Evolutionary conservation across 1,140 invertebrate genomes (phyloP).

Genomic region (Drosophila cardini): DNA sequence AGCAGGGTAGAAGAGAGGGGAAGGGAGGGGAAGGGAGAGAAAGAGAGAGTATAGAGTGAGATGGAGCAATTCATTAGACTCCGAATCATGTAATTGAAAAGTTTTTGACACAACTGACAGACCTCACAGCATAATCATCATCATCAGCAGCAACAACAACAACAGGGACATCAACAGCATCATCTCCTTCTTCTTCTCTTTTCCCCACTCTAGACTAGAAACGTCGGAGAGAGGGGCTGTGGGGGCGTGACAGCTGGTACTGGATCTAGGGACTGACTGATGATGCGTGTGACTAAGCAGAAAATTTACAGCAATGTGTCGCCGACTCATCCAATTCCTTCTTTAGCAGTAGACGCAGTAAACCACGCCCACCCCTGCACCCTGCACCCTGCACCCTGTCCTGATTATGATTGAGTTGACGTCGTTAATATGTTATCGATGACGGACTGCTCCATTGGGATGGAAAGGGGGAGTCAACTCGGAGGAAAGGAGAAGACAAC

Average conservation of each 20-base stretch:
- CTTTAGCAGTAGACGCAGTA: neutral
- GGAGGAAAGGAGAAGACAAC: neutral
- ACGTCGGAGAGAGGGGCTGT: neutral
- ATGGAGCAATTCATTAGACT: constrained; percentile 61
- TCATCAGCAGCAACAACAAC: neutral
- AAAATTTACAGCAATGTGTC: constrained; percentile 54
- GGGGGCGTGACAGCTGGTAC: constrained; percentile 33
- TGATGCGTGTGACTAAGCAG: constrained; percentile 75
- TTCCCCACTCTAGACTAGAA: constrained; percentile 21
- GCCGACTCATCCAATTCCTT: constrained; percentile 9
- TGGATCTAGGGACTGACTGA: constrained; percentile 49
- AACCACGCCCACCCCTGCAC: neutral
- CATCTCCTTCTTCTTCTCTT: neutral
- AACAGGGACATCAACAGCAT: constrained; percentile 4
- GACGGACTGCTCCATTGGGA: constrained; percentile 6
- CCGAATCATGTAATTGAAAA: constrained; percentile 72
- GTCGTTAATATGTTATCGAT: constrained; percentile 74
- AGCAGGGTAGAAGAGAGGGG: neutral
- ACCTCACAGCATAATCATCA: constrained; percentile 33
- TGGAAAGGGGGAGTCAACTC: neutral
- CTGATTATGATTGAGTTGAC: constrained; percentile 76
- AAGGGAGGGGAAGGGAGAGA: neutral
- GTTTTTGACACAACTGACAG: constrained; percentile 46
- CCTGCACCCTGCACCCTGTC: neutral
- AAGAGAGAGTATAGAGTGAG: no score